Conservation (phyloP, 2,797 vertebrate genomes). For the Sebastes steindachneri region DNA sequence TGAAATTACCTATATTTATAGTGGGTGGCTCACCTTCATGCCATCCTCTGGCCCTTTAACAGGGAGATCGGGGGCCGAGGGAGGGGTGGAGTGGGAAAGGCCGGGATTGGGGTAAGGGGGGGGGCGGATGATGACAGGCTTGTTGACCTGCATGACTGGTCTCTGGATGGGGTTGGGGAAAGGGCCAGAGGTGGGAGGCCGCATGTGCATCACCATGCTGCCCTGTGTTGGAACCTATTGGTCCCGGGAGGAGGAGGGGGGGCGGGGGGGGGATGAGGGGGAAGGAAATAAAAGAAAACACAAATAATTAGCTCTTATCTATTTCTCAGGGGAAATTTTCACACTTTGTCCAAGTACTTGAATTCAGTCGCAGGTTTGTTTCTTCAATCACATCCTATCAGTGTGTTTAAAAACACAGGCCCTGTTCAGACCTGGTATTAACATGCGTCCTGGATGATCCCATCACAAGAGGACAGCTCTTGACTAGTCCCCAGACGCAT, state of each 20-base stretch:
- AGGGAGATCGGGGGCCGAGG: constrained; percentile 79
- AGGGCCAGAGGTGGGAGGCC: constrained; percentile 83
- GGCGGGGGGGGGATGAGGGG: background rate
- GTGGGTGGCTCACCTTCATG: constrained; percentile 90
- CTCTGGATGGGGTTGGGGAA: constrained; percentile 88
- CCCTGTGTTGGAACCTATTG: constrained; percentile 82
- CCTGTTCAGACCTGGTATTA: too few relatives aligned
- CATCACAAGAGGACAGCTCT: too few relatives aligned
- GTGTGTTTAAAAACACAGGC: background rate
- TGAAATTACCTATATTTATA: constrained; percentile 87
- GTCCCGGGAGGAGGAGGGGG: background rate
- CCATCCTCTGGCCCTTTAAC: constrained; percentile 86
- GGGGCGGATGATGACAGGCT: constrained; percentile 84
- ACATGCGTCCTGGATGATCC: too few relatives aligned
- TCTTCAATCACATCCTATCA: background rate
- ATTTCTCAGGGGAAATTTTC: background rate
- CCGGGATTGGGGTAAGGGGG: constrained; percentile 82
- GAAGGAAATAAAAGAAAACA: constrained; percentile 25
- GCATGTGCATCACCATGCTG: constrained; percentile 89
- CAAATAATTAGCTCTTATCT: constrained; percentile 19
- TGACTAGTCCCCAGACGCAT: too few relatives aligned
- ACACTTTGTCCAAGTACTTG: background rate
- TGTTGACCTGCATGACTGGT: constrained; percentile 88
- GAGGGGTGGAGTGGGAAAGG: constrained; percentile 76
- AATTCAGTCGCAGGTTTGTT: background rate